phyloP scores from a whole-genome alignment of 1,140 invertebrate species.

The Aphidius ervi region DNA sequence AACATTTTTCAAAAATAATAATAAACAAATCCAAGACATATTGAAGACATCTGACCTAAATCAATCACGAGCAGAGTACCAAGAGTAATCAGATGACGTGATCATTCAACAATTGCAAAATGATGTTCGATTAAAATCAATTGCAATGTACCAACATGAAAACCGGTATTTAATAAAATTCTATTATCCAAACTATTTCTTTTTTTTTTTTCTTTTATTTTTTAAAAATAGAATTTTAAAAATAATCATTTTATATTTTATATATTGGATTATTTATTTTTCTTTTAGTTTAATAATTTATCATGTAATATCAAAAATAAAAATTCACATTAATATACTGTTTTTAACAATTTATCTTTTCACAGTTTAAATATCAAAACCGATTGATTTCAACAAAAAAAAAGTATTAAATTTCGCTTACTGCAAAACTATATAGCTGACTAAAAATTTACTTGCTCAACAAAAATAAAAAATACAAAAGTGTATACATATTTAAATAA shows the following conservation, averaged over 20 bases:
- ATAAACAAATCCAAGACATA: conserved; percentile 13
- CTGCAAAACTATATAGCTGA: conserved; percentile 29
- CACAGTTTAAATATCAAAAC: neutral
- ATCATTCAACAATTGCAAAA: conserved; percentile 22
- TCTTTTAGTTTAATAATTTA: too few relatives aligned
- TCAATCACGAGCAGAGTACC: conserved; percentile 16
- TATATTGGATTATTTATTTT: too few relatives aligned
- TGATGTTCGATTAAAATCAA: conserved; percentile 14
- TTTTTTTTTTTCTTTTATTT: too few relatives aligned
- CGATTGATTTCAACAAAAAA: conserved; percentile 14
- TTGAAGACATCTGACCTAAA: conserved; percentile 21
- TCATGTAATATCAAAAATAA: too few relatives aligned
- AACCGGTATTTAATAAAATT: conserved; percentile 7
- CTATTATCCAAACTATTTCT: too few relatives aligned
- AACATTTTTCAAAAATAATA: conserved; percentile 1
- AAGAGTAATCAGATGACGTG: conserved; percentile 22
- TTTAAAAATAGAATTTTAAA: too few relatives aligned
- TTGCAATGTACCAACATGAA: conserved; percentile 6
- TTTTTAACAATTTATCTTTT: too few relatives aligned
- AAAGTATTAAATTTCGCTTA: conserved; percentile 34
- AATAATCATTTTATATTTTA: too few relatives aligned
- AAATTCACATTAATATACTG: too few relatives aligned
- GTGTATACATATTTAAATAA: neutral
- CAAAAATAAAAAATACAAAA: neutral
- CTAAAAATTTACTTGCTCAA: neutral